Evolutionary conservation across 1,140 invertebrate genomes (phyloP), one percentile per base, ranked within the genome.

Genomic region (Drosophila takahashii): DNA sequence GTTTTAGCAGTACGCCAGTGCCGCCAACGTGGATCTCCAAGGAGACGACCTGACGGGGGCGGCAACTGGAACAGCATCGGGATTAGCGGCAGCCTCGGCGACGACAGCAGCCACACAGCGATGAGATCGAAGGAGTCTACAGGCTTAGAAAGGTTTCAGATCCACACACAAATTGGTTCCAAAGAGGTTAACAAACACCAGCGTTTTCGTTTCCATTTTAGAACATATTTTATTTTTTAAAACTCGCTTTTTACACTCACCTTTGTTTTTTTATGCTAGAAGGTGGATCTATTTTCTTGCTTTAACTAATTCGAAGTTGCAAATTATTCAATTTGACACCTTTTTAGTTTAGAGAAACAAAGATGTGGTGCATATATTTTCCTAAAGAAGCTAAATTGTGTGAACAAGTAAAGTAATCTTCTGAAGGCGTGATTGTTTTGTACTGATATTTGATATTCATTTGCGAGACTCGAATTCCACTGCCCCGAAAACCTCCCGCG

Each of bases 1-100:
- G 90, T 92, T 91, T 90, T 92, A 92, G 90, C 90, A 92, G 90
- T 91, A 90, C 90, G 90, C 90, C 83, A 86, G 79, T 73, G 75
- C 89, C 72, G 84, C 89, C 79, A 84, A 90, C 70, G 89, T 90
- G 59, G 85, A 89, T 41, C 73, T 89, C 77, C 84, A 89, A 67
- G 85, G 69, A n/a, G 84, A 89, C 36, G 84, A 89, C 44, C 51
- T 89, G 37, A 89, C 86, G 79, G 84, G 72, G 64, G 62, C 79
- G 60, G 61, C 85, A 52, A 58, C 81, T 47, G 72, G 61, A 53
- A 39, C 69, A 50, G 57, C 42, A 29, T 47, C 54, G 41, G 60
- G 59, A 32, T 41, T 47, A 8, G 42, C 58, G 13, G 66, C 60
- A 29, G 22, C 59, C 6, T 39, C 47, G 36, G 32, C 64, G 3